A percentile compares a stretch with the other conserved stretches of the same genome.
Conservation (phyloP, 1,140 invertebrate species). For the Chionoecetes opilio region DNA sequence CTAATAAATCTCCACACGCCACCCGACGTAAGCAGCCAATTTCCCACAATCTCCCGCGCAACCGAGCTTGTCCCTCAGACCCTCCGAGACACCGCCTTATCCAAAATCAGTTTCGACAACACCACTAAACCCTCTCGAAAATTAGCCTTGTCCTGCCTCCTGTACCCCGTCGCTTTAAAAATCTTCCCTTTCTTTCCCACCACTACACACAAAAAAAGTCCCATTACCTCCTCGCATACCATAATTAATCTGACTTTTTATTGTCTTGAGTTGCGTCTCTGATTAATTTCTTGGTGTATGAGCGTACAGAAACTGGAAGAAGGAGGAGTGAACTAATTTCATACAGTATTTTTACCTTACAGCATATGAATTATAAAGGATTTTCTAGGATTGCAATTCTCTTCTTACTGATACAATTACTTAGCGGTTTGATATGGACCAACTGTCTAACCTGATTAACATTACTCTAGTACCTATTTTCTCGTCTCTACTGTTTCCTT, state of each 20-base stretch:
- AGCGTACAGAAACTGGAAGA: too few species aligned
- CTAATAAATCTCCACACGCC: conserved; percentile 72
- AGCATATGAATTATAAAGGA: background rate
- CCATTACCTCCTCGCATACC: background rate
- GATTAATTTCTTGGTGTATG: background rate
- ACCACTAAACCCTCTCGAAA: conserved; percentile 22
- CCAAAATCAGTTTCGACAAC: conserved; percentile 54
- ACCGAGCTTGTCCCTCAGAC: conserved; percentile 67
- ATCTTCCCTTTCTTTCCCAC: background rate
- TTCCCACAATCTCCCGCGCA: conserved; percentile 70
- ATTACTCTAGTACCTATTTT: background rate
- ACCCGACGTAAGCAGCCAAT: conserved; percentile 72
- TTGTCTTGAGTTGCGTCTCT: background rate
- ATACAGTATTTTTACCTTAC: background rate
- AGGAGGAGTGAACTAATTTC: background rate
- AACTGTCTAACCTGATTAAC: background rate
- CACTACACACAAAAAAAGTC: background rate
- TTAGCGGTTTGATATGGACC: background rate
- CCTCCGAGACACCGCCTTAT: conserved; percentile 45
- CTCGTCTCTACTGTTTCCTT: background rate
- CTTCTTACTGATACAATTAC: background rate
- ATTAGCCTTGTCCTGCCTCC: conserved; percentile 1
- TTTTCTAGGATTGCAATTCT: background rate
- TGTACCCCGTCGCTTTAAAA: background rate
- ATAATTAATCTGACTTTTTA: background rate